Conservation (phyloP, 1,140 invertebrate genomes). For the Aphelinus atriplicis region DNA sequence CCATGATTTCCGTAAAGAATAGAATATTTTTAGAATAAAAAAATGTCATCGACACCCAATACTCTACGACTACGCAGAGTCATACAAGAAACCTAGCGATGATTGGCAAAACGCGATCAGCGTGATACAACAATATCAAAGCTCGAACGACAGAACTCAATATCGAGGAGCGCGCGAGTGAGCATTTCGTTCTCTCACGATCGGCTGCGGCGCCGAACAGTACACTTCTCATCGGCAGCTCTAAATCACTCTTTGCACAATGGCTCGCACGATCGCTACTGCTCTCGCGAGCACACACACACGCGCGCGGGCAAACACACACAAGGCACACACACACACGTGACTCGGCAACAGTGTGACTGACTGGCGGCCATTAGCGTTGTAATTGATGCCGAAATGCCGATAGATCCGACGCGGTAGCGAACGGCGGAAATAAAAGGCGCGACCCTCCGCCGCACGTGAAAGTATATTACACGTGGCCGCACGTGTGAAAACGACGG, state of each 20-base stretch:
- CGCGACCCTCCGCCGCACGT: constrained; percentile 3
- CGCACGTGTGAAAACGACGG: constrained; percentile 7
- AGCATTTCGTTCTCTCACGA: background rate
- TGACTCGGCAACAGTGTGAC: constrained; percentile 20
- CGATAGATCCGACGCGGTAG: constrained; percentile 24
- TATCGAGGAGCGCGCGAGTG: background rate
- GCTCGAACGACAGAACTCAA: background rate
- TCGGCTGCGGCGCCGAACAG: background rate
- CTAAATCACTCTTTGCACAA: constrained; percentile 36
- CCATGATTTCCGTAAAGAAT: too few species aligned
- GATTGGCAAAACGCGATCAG: too few species aligned
- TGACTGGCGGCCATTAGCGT: constrained; percentile 35
- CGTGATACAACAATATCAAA: background rate
- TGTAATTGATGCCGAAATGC: constrained; percentile 37
- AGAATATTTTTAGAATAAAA: too few species aligned
- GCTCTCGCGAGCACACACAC: background rate
- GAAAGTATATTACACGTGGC: constrained; percentile 30
- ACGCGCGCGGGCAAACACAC: background rate
- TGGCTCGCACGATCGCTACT: background rate
- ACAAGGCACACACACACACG: background rate
- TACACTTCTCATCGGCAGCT: constrained; percentile 29
- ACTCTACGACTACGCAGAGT: too few species aligned
- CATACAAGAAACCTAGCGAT: too few species aligned
- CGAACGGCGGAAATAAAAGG: constrained; percentile 32
- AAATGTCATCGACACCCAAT: too few species aligned